Conservation (phyloP, 53 echinoderm and acorn worm genomes). For the Holothuria scabra region DNA sequence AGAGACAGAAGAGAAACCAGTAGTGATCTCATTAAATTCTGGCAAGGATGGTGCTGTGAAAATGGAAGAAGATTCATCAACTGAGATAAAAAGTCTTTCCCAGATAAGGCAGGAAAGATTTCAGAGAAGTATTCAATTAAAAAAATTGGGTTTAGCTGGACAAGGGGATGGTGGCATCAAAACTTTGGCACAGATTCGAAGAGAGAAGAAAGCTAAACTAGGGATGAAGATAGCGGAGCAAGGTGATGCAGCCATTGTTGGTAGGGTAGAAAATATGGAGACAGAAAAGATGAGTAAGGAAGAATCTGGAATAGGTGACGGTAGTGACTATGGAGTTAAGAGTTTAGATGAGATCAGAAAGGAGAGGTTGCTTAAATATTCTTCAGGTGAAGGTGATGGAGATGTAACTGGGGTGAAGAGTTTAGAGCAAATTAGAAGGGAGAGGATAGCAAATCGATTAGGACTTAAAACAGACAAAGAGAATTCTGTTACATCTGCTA, state of each 20-base stretch:
- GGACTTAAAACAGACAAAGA: neutral
- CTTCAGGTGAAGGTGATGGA: neutral
- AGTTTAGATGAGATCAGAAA: constrained; percentile 52
- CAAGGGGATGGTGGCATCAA: constrained; percentile 28
- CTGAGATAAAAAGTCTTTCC: constrained; percentile 51
- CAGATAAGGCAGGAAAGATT: constrained; percentile 57
- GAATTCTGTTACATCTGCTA: too few relatives aligned
- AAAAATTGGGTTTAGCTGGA: neutral
- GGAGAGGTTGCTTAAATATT: constrained; percentile 34
- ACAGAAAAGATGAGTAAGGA: too few relatives aligned
- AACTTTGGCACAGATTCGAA: constrained; percentile 9
- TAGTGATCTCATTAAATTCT: too few relatives aligned
- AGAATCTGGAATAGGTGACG: too few relatives aligned
- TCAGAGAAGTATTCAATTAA: neutral
- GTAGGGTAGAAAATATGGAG: too few relatives aligned
- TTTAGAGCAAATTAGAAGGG: constrained; percentile 62
- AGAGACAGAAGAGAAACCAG: neutral
- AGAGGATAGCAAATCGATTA: constrained; percentile 49
- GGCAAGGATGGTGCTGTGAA: too few relatives aligned
- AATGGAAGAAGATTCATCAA: neutral
- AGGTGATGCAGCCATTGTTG: too few relatives aligned
- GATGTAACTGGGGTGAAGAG: constrained; percentile 45
- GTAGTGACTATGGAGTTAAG: constrained; percentile 26
- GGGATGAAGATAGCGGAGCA: neutral
- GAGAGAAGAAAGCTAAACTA: neutral